Base-by-base conservation (phyloP, 2,113 vertebrate genomes). In the Rhineura floridana region DNA sequence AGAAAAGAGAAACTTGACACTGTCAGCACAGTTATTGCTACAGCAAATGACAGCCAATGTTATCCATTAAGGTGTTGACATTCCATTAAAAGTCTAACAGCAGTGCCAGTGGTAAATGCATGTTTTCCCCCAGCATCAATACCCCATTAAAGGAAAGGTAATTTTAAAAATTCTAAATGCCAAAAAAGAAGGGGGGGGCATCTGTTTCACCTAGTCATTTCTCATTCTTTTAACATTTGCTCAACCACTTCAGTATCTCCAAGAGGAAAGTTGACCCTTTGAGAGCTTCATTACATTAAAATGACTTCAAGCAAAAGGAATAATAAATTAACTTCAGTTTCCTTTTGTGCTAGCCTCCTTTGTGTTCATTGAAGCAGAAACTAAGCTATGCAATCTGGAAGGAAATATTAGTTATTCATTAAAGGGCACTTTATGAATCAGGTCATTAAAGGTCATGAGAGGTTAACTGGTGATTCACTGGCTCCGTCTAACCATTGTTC, bases 381-480 rank as follows among this genome's bases (percentile, higher is more conserved):
- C 11, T 42, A 69, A 69, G 2, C 59, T 67, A 33, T 76, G 36
- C 55, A 36, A 69, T 28, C 59, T 69, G 46, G 44, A 75, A 73
- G 52, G 69, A 63, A 81, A 75, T 67, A 83, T 67, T 76, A 83
- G 36, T 75, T 59, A 10, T 84, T 83, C 73, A 78, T 89, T 55
- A 80, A 69, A 87, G 33, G 28, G 36, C 62, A 25, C 69, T 78
- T 73, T 69, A 65, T 59, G 44, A 87, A 69, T 72, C 73, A 50
- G 21, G 0, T 59, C 73, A 67, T 33, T 0, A 0, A 72, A 62
- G 52, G 44, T 19, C 52, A 33, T 81, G 33, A 46, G 46, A 75
- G 67, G 30, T 28, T 0, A 1, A 48, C 10, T 67, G 33, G 11
- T 50, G 85, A 55, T 44, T 81, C 65, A 59, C 39, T 87, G 28